phyloP scores from a whole-genome alignment of 64 coral and sea anemone species.

The Montipora capricornis region DNA sequence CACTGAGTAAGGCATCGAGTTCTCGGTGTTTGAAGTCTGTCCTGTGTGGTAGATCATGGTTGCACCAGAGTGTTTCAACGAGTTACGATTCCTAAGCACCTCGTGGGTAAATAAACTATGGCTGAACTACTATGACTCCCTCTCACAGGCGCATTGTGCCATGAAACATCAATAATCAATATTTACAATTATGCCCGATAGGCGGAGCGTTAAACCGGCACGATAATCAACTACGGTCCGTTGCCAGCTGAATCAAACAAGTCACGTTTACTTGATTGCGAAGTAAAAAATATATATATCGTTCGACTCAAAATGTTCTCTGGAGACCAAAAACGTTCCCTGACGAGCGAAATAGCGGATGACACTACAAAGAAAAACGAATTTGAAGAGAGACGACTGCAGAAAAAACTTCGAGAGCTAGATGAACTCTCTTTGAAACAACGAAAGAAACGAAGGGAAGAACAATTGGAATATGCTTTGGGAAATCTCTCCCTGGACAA shows the following conservation, averaged over 20 bases:
- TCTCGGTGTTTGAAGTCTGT: too few species aligned
- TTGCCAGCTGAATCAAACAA: not conserved
- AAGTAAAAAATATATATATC: not conserved
- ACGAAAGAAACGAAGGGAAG: slow-evolving; percentile 23
- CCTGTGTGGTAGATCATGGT: too few species aligned
- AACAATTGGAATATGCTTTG: slow-evolving; percentile 24
- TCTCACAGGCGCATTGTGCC: too few species aligned
- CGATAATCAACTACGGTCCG: not conserved
- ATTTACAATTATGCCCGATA: not conserved
- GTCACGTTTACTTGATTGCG: not conserved
- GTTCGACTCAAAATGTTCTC: not conserved
- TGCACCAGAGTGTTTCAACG: too few species aligned
- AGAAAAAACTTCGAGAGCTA: slow-evolving; percentile 8
- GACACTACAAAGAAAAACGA: slow-evolving; percentile 39
- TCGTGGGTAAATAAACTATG: too few species aligned
- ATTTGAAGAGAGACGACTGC: slow-evolving; percentile 14
- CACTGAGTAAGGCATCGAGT: too few species aligned
- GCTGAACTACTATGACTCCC: too few species aligned
- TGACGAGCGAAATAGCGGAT: slow-evolving; percentile 42
- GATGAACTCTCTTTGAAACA: not conserved
- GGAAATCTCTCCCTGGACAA: slow-evolving; percentile 23
- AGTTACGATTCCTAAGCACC: too few species aligned
- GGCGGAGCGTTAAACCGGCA: not conserved
- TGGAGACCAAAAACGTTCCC: not conserved
- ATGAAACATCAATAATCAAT: too few species aligned